Evolutionary conservation across 1,140 invertebrate genomes (phyloP).

Genomic region (Capitella teleta): DNA sequence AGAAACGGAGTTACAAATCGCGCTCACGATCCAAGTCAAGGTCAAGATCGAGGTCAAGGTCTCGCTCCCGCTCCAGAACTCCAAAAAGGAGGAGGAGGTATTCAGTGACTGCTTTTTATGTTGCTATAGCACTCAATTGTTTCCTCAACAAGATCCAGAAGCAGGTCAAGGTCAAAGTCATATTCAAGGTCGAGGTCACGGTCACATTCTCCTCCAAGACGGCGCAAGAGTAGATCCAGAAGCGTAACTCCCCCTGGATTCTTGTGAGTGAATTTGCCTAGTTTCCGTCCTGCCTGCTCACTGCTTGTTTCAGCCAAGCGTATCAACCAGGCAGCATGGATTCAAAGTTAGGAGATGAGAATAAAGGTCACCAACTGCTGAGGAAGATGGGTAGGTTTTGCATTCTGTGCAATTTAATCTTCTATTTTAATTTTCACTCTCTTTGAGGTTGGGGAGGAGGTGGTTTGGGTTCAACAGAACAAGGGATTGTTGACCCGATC

Average conservation of each 20-base stretch:
- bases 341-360: slow-evolving; percentile 59
- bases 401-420: too few relatives aligned
- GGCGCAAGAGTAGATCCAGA: slow-evolving; percentile 18
- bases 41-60: slow-evolving; percentile 17
- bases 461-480: slow-evolving; percentile 80
- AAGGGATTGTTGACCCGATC: slow-evolving; percentile 89
- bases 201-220: slow-evolving; percentile 21
- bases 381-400: slow-evolving; percentile 68
- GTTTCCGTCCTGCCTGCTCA: too few relatives aligned
- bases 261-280: slow-evolving; percentile 49
- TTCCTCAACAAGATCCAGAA: slow-evolving; percentile 3
- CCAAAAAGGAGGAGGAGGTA: not conserved
- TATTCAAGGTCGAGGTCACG: slow-evolving; percentile 30
- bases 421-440: too few relatives aligned
- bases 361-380: slow-evolving; percentile 90
- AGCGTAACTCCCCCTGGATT: slow-evolving; percentile 72
- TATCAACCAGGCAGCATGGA: slow-evolving; percentile 8
- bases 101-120: too few relatives aligned
- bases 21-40: slow-evolving; percentile 21
- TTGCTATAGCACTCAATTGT: too few relatives aligned
- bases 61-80: slow-evolving; percentile 34
- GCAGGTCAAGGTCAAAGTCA: not conserved
- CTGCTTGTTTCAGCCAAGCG: not conserved
- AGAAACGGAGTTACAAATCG: slow-evolving; percentile 14
- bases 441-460: slow-evolving; percentile 77